Evolutionary conservation across 2,113 vertebrate genomes (phyloP), one percentile per base, ranked within the genome.

Genomic region (Xenopus borealis): DNA sequence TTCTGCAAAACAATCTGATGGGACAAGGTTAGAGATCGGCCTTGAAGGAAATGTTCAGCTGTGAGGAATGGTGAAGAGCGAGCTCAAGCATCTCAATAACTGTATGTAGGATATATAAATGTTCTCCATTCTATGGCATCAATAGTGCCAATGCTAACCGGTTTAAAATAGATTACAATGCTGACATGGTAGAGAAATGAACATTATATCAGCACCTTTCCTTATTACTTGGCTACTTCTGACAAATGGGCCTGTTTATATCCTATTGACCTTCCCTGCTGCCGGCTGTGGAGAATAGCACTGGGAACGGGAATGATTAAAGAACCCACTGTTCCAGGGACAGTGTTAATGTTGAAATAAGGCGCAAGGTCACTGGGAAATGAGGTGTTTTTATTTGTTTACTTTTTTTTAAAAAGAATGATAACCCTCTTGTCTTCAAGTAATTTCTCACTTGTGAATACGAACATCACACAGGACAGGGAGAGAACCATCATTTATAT

Each of bases 251-350:
- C 6, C 44, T 69, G 45, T 52, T 67, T 73, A 30, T 65, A 3
- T 63, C 20, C 68, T 44, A 63, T 69, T 75, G 73, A 75, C 73
- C 73, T 44, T 8, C 52, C 50, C 66, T 67, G 64, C 57, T 30
- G 53, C 45, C 47, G 10, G 62, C 19, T 59, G 63, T 67, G 20
- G 6, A 50, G 27, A 61, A 50, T n/a, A 50, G 46, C 55, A 47
- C 64, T 23, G 47, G 55, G 65, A 68, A 68, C 62, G 20, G 10
- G 53, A 46, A 75, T 75, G 65, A 75, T 75, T 47, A 75, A 75
- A 75, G 65, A 11, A 69, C 12, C 20, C 17, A 13, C 46, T 62
- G 73, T n/a, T 53, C 61, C 65, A 62, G 68, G 66, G 73, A 62
- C 45, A 62, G 57, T n/a, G 62, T 44, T 68, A 75, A 75, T 68